Percentiles rank a stretch among this genome's conserved stretches.
These are phyloP conservation scores for Ptychadena robeensis DNA, from an alignment of 2,797 vertebrate genomes.

Conservation along the genomic window DNA sequence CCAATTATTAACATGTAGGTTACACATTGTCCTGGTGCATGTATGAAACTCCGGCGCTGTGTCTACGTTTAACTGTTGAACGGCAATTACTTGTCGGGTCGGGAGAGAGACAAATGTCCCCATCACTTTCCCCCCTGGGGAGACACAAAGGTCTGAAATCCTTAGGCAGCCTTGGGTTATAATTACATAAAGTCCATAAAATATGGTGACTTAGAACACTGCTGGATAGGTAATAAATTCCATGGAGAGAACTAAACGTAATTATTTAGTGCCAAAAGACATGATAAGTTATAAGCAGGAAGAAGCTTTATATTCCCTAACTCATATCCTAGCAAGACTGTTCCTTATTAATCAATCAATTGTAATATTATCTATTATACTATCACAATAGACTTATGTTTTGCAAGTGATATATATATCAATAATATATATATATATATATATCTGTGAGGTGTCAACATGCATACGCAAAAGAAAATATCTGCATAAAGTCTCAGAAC, in stretches of 20 bases:
- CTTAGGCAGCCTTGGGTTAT: not conserved
- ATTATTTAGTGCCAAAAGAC: too few species aligned
- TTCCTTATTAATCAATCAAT: too few species aligned
- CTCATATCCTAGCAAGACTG: too few species aligned
- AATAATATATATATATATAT: too few species aligned
- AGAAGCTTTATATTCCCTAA: too few species aligned
- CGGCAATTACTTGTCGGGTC: conserved; percentile 12
- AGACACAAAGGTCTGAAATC: not conserved
- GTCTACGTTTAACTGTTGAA: conserved; percentile 1
- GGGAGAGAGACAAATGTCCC: not conserved
- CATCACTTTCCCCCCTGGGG: not conserved
- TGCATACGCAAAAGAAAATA: too few species aligned
- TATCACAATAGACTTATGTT: too few species aligned
- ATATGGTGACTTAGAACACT: not conserved
- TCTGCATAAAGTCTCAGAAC: too few species aligned
- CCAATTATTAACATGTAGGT: conserved; percentile 4
- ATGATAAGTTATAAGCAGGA: too few species aligned
- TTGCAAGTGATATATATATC: too few species aligned
- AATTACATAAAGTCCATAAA: not conserved
- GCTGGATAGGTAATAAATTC: not conserved
- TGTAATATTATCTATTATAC: too few species aligned
- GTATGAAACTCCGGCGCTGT: conserved; percentile 5
- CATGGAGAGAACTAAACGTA: not conserved
- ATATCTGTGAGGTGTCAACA: too few species aligned
- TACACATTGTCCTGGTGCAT: not conserved